Base-by-base conservation (phyloP, 2,888 invertebrate genomes). In the Stictocephala bisonia region DNA sequence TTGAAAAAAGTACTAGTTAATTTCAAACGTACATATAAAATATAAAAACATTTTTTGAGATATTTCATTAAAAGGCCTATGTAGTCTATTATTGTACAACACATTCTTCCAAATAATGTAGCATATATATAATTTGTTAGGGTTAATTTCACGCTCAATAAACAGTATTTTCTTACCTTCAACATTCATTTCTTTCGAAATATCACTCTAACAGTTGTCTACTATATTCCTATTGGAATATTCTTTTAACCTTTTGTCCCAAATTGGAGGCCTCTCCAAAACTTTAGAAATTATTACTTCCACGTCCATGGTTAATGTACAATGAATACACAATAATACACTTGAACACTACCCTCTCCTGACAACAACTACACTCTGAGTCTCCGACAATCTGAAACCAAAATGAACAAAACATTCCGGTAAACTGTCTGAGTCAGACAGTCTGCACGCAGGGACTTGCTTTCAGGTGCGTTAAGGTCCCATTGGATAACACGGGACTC, bases 191-290 rank as follows among this genome's bases (percentile, higher is more conserved):
- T 41, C 50, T 24, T 1, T 18, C 4, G 48, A 68, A 40, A 50
- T 68, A 13, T 24, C 50, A 15, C 27, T 68, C 68, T 50, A 68
- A 26, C 68, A 68, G 68, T 13, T 15, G n/a, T 48, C 48, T 11
- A 68, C 68, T 26, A 68, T 68, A 18, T 27, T 50, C 50, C 50
- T 68, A 29, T 68, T 68, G 24, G 50, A 44, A 44, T 68, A 27
- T 13, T 48, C 68, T 68, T 68, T 44, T 13, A 68, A 24, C 1
- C 48, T 48, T 31, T 68, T 68, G 29, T 48, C 68, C 68, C 50
- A 50, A 48, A 68, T 68, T n/a, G 68, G 68, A 24, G 68, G 68
- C 22, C n/a, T 68, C n/a, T 27, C 3, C 7, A 26, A 9, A 20
- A 48, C 48, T 44, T 68, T 68, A n/a, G 40, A 44, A 15, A 68